Evolutionary conservation across 2,888 invertebrate genomes (phyloP).

Genomic region (Atherix ibis): DNA sequence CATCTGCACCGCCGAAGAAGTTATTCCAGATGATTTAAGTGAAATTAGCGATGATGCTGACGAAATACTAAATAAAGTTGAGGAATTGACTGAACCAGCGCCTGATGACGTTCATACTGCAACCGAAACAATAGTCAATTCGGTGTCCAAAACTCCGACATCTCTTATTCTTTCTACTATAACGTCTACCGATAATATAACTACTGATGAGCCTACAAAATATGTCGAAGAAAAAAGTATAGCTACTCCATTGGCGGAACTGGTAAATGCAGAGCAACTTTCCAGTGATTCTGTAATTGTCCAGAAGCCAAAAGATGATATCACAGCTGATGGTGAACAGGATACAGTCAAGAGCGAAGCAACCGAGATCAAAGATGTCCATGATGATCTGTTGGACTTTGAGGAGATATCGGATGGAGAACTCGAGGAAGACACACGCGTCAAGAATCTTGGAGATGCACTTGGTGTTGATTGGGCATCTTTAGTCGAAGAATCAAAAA

Average conservation of each 20-base stretch:
- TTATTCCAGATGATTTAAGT: constrained; percentile 42
- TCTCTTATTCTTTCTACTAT: too few relatives aligned
- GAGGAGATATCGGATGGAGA: constrained; percentile 86
- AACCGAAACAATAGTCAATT: constrained; percentile 1
- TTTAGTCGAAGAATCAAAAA: constrained; percentile 59
- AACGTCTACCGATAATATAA: too few relatives aligned
- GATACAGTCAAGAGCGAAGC: not conserved
- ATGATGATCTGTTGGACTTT: constrained; percentile 48
- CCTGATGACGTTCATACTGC: not conserved
- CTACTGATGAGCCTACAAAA: not conserved
- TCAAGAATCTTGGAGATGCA: constrained; percentile 67
- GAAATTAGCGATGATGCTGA: constrained; percentile 83
- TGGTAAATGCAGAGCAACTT: not conserved
- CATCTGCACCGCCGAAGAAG: not conserved
- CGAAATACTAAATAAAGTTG: constrained; percentile 68
- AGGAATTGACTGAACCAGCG: constrained; percentile 28
- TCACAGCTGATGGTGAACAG: not conserved
- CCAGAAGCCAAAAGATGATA: not conserved
- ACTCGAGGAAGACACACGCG: constrained; percentile 68
- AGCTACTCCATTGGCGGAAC: not conserved
- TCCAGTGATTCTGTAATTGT: not conserved
- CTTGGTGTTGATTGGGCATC: constrained; percentile 92
- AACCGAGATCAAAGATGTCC: constrained; percentile 25
- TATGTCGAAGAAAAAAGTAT: not conserved
- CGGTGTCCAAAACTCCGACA: too few relatives aligned